Percentiles rank a stretch among this genome's conserved stretches.
phyloP scores from a whole-genome alignment of 2,113 vertebrate species.

The Nothobranchius furzeri region DNA sequence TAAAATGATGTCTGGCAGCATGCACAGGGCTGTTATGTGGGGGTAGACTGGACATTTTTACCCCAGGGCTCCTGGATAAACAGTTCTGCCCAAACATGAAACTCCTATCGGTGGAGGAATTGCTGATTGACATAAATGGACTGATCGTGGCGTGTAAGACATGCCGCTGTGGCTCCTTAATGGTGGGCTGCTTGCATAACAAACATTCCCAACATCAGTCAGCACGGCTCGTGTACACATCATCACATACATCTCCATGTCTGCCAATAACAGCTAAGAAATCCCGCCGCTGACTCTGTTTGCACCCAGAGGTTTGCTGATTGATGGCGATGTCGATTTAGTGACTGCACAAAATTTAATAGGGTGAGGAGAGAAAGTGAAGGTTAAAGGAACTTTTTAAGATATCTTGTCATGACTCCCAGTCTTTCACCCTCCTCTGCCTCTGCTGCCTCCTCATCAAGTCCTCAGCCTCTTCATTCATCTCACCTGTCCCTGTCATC shows the following conservation, averaged over 20 bases:
- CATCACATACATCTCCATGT: slow-evolving; percentile 7
- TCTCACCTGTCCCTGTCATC: too few species aligned
- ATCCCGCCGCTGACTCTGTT: slow-evolving; percentile 1
- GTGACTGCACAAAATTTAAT: slow-evolving; percentile 2
- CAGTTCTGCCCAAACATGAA: slow-evolving; percentile 54
- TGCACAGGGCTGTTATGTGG: not conserved
- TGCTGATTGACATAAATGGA: slow-evolving; percentile 47
- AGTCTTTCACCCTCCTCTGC: too few species aligned
- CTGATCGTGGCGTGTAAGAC: slow-evolving; percentile 15
- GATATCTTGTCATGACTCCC: too few species aligned
- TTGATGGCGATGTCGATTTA: slow-evolving; percentile 12
- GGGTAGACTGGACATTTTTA: slow-evolving; percentile 20
- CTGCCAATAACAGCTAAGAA: slow-evolving; percentile 24
- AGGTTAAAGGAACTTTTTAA: slow-evolving; percentile 4
- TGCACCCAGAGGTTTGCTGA: slow-evolving; percentile 2
- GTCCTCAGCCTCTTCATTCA: too few species aligned
- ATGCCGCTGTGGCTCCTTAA: slow-evolving; percentile 10
- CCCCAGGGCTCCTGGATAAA: slow-evolving; percentile 45
- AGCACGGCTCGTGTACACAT: not conserved
- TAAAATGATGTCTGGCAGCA: slow-evolving; percentile 52
- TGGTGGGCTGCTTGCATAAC: slow-evolving; percentile 13
- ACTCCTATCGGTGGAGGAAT: slow-evolving; percentile 51
- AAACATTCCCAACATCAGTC: slow-evolving; percentile 11
- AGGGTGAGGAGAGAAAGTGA: not conserved
- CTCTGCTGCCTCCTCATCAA: too few species aligned